Base-by-base conservation (phyloP, 37 sponge, comb jelly and placozoan genomes). In the Spongilla lacustris region DNA sequence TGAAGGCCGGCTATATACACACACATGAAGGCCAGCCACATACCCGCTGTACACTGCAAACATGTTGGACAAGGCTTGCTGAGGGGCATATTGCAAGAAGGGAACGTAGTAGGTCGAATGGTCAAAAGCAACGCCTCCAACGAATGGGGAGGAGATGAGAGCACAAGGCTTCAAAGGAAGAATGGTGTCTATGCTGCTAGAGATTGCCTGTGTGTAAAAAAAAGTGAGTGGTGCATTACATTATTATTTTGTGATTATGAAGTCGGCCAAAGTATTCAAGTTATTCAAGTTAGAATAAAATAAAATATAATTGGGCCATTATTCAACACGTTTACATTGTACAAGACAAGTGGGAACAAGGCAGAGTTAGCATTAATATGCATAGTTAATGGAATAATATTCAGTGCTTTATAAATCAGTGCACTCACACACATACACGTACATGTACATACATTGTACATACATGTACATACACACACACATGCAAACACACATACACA, bases 61-160 rank as follows among this genome's bases (percentile, higher is more conserved):
- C 4, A 92, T 92, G 49, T 79, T 83, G 4, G 72, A 80, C 29
- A 92, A 73, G 50, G 92, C 88, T 68, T 92, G 38, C n/a, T 87
- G 92, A 32, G 92, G 92, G 12, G 92, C 91, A 81, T 68, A 85
- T 19, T 77, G 86, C 17, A 90, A 71, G 35, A 81, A 85, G 2
- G 81, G 86, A 0, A 90, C 77, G 28, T 80, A 73, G 49, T 81
- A 90, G 0, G 86, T 31, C 24, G 72, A 72, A 0, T 77, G 68
- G 29, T 32, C 79, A 74, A 84, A 89, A 5, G 90, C 48, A 24
- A 50, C 68, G 8, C 85, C 49, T 5, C 68, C 69, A 4, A 87
- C 82, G 0, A 35, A 19, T 4, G 81, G 69, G 36, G 81, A 5
- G 0, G 73, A 32, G 30, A 25, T 38, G 13, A 87, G 50, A 4